Evolutionary conservation across 2,797 vertebrate species (phyloP).

Genomic region (Poeciliopsis infans): DNA sequence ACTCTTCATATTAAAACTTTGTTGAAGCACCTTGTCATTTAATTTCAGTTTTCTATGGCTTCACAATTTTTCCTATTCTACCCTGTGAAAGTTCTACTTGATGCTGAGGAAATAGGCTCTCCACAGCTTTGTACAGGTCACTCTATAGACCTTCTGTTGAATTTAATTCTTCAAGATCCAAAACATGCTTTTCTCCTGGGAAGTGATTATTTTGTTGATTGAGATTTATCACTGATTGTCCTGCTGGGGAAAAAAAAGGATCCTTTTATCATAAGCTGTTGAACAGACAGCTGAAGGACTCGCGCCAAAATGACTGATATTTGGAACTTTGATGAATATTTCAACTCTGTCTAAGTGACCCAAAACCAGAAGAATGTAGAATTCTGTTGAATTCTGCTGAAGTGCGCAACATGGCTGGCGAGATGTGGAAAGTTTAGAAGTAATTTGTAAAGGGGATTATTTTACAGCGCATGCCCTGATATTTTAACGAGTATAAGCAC

Average conservation of each 20-base stretch:
- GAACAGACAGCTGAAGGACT: too few relatives aligned
- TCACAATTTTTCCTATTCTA: neutral
- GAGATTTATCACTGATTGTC: neutral
- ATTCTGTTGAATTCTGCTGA: neutral
- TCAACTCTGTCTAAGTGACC: neutral
- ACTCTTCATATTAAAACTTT: neutral
- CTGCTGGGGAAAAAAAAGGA: neutral
- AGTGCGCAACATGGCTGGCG: neutral
- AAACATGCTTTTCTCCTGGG: neutral
- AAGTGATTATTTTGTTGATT: neutral
- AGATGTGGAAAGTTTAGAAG: neutral
- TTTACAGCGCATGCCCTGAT: neutral
- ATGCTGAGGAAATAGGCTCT: neutral
- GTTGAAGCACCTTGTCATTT: neutral
- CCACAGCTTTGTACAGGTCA: neutral
- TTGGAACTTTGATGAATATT: neutral
- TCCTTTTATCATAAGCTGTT: neutral
- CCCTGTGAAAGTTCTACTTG: neutral
- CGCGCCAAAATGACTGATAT: neutral
- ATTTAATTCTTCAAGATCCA: neutral
- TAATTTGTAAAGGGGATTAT: neutral
- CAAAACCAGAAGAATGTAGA: too few relatives aligned
- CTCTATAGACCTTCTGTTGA: neutral
- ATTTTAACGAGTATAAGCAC: neutral
- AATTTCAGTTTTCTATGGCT: neutral